Base-by-base conservation (phyloP, 2,113 vertebrate genomes). In the Clupea harengus region DNA sequence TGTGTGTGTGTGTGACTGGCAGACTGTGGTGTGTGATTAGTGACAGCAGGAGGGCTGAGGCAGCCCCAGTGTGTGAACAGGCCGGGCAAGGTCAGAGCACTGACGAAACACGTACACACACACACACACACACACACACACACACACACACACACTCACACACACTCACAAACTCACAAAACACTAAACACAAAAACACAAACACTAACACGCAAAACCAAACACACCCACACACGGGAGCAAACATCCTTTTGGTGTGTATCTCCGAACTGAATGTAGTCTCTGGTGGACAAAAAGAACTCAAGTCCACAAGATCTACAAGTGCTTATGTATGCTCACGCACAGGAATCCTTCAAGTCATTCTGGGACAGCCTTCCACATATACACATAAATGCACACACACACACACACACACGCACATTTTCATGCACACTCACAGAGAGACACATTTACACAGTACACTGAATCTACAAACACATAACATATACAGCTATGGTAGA, bases 381-480 rank as follows among this genome's bases (percentile, higher is more conserved):
- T 25, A 22, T 11, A 54, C 52, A 54, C 15, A 17, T 57, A 4
- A 57, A 57, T 57, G 54, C 54, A 57, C 4, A 57, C 47, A 57
- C 87, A 85, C 88, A 84, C 80, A 52, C 72, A 49, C 10, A 49
- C 39, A 39, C 39, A 39, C 39, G 2, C 39, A 39, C 39, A 39
- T n/a, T n/a, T n/a, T n/a, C n/a, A n/a, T n/a, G n/a, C n/a, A n/a
- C n/a, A n/a, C n/a, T n/a, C n/a, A n/a, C n/a, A n/a, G n/a, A n/a
- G n/a, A n/a, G n/a, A n/a, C n/a, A n/a, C 11, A 50, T 50, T 50
- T 85, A 46, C 82, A 64, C 6, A 7, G 44, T 47, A 5, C 22
- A 39, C 25, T 50, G 49, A 50, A 52, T 86, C 1, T n/a, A 1
- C 85, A 72, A 87, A 60, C 52, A 82, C 87, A 82, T 85, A 86